phyloP scores from a whole-genome alignment of 2,888 invertebrate genomes.

The Polylopha cassiicola region DNA sequence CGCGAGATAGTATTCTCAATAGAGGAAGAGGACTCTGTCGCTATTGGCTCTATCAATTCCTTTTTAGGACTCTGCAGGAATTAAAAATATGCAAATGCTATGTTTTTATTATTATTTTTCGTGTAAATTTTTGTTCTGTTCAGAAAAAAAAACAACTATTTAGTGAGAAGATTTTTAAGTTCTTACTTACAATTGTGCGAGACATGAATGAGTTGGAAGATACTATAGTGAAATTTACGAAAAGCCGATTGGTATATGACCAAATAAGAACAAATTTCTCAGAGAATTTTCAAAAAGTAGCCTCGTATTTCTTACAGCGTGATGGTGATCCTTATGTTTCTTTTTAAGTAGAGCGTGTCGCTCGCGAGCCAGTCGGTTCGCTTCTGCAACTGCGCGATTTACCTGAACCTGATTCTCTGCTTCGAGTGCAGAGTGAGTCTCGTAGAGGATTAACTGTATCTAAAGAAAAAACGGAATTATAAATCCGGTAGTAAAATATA shows the following conservation, averaged over 20 bases:
- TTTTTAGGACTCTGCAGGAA: conserved; percentile 49
- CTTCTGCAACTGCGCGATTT: conserved; percentile 80
- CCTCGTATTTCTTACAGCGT: conserved; percentile 30
- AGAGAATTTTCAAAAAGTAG: too few relatives aligned
- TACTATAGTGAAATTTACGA: too few relatives aligned
- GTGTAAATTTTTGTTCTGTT: too few relatives aligned
- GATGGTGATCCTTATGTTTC: conserved; percentile 42
- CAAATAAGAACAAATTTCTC: too few relatives aligned
- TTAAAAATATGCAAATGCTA: conserved; percentile 1
- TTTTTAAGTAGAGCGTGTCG: conserved; percentile 77
- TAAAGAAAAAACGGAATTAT: conserved; percentile 36
- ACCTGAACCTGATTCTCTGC: conserved; percentile 87
- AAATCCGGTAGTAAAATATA: too few relatives aligned
- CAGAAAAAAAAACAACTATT: too few relatives aligned
- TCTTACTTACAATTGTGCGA: too few relatives aligned
- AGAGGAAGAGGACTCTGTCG: conserved; percentile 40
- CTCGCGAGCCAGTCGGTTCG: conserved; percentile 83
- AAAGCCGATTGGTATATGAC: too few relatives aligned
- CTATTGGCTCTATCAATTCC: conserved; percentile 36
- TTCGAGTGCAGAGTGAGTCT: conserved; percentile 86
- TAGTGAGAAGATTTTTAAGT: too few relatives aligned
- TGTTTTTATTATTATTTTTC: too few relatives aligned
- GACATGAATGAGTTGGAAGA: too few relatives aligned
- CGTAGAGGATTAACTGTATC: conserved; percentile 88
- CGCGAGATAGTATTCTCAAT: conserved; percentile 38